Conservation (phyloP, 2,888 invertebrate species). For the Hedya salicella region DNA sequence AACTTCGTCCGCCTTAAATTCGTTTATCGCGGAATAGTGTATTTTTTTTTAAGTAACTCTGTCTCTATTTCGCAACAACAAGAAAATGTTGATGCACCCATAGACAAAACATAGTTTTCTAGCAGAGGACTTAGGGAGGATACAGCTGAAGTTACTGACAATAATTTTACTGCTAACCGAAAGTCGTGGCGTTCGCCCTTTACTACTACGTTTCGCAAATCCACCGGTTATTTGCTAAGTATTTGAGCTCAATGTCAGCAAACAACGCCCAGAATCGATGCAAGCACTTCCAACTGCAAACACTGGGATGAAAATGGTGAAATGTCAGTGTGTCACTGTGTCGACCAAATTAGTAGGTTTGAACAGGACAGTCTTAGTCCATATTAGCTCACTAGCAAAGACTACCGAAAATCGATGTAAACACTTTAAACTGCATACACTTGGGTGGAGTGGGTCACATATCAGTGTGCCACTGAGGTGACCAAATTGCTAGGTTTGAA, state of each 20-base stretch:
- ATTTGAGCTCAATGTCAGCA: not conserved
- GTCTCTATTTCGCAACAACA: no score
- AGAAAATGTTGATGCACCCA: no score
- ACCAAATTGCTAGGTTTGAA: not conserved
- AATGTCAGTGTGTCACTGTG: constrained; percentile 20
- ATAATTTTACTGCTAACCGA: no score
- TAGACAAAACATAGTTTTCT: no score
- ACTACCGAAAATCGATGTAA: constrained; percentile 3
- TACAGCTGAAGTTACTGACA: no score
- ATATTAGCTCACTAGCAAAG: no score
- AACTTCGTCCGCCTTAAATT: no score
- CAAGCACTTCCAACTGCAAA: constrained; percentile 1
- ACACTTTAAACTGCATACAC: constrained; percentile 12
- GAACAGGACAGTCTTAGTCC: no score
- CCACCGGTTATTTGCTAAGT: not conserved
- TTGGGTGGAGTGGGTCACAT: constrained; percentile 19
- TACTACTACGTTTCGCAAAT: not conserved
- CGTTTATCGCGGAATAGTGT: no score
- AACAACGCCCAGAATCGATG: constrained; percentile 4
- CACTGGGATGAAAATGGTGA: constrained; percentile 12
- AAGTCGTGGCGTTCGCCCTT: no score
- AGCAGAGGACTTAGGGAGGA: no score
- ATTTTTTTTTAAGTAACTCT: no score
- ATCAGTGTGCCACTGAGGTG: constrained; percentile 18
- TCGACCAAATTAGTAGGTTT: not conserved